Evolutionary conservation across 2,113 vertebrate species (phyloP).

Genomic region (Mystacornis crossleyi): DNA sequence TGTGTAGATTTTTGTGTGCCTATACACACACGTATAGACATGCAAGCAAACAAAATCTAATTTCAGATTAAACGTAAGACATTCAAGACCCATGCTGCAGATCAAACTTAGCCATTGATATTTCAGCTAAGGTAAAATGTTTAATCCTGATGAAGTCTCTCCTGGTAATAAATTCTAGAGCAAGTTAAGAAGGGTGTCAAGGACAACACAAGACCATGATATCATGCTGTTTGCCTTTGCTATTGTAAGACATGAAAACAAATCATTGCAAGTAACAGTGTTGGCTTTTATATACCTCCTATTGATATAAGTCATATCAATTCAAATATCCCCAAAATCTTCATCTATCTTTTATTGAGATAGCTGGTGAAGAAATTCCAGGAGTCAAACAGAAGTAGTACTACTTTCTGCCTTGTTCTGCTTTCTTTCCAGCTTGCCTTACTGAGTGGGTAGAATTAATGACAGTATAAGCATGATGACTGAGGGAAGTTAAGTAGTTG

Average conservation of each 20-base stretch:
- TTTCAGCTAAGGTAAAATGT: not conserved
- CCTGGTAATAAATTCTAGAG: not conserved
- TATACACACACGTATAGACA: not conserved
- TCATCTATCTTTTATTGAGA: not conserved
- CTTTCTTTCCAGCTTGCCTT: constrained; percentile 17
- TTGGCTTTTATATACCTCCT: not conserved
- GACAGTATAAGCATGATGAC: not conserved
- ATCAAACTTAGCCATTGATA: not conserved
- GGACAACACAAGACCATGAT: not conserved
- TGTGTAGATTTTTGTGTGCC: not conserved
- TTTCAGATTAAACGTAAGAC: not conserved
- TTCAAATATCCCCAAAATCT: not conserved
- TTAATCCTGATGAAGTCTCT: not conserved
- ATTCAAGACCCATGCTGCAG: not conserved
- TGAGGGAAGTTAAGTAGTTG: not conserved
- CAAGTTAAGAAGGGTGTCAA: not conserved
- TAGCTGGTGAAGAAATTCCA: not conserved
- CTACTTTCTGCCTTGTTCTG: not conserved
- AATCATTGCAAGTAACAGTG: not conserved
- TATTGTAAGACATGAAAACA: not conserved
- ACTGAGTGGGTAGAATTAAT: constrained; percentile 10
- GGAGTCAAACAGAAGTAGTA: not conserved
- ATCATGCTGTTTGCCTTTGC: not conserved
- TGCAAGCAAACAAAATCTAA: not conserved
- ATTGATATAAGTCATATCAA: not conserved